phyloP scores from a whole-genome alignment of 1,140 invertebrate genomes.

The Cotesia vestalis region DNA sequence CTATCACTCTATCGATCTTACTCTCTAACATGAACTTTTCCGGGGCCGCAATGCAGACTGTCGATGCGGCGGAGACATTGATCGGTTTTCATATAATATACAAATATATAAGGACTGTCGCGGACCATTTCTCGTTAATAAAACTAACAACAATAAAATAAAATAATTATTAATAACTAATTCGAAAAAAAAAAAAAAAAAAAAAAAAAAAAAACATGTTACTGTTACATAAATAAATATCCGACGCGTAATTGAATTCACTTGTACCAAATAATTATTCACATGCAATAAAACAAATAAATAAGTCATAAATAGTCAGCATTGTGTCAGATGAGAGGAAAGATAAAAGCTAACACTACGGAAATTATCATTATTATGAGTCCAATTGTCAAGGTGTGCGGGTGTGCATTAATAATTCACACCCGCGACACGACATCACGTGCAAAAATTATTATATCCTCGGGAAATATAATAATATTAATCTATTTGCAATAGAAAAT shows the following conservation, averaged over 20 bases:
- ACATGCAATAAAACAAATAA: background rate
- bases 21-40: conserved; percentile 9
- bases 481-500: too few relatives aligned
- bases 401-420: background rate
- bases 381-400: background rate
- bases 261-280: background rate
- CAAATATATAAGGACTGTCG: conserved; percentile 36
- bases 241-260: too few relatives aligned
- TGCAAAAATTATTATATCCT: too few relatives aligned
- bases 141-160: background rate
- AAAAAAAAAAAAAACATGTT: too few relatives aligned
- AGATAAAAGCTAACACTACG: background rate
- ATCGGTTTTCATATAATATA: conserved; percentile 19
- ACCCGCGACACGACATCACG: too few relatives aligned
- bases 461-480: too few relatives aligned
- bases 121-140: conserved; percentile 37
- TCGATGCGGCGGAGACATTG: conserved; percentile 24
- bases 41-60: conserved; percentile 29
- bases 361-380: background rate
- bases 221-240: background rate
- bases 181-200: too few relatives aligned
- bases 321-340: conserved; percentile 36
- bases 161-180: background rate
- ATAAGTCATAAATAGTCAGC: conserved; percentile 31
- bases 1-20: conserved; percentile 35